Evolutionary conservation across 2,113 vertebrate species (phyloP).

Genomic region (Typhlomys cinereus): DNA sequence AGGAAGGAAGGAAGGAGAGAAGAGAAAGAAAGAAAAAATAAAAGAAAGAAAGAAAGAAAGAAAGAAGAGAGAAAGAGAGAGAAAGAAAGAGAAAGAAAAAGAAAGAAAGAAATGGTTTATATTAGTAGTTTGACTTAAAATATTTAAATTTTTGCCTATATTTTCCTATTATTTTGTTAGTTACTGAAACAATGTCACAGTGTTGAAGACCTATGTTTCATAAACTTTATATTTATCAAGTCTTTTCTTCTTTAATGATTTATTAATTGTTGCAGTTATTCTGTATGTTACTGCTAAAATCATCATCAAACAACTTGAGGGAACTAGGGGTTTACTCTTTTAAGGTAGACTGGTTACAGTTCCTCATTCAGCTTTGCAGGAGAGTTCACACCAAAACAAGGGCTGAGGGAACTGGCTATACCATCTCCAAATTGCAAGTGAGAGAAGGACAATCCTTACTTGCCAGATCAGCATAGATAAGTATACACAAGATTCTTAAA

Average conservation of each 20-base stretch:
- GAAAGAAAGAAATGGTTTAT: neutral
- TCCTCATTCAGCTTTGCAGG: too few species aligned
- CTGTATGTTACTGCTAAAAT: too few species aligned
- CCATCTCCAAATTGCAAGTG: too few species aligned
- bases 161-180: slow-evolving; percentile 1
- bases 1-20: neutral
- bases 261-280: too few species aligned
- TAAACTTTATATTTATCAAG: neutral
- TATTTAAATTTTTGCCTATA: neutral
- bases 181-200: neutral
- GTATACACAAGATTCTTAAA: too few species aligned
- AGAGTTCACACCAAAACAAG: too few species aligned
- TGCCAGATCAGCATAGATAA: too few species aligned
- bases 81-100: neutral
- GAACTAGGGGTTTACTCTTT: too few species aligned
- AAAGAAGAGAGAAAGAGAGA: neutral
- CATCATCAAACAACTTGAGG: too few species aligned
- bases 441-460: too few species aligned
- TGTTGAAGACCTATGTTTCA: neutral
- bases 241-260: neutral
- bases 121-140: neutral
- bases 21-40: neutral
- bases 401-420: too few species aligned
- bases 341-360: too few species aligned
- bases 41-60: neutral